Conservation (phyloP, 2,888 invertebrate genomes). For the Pristionchus mayeri region DNA sequence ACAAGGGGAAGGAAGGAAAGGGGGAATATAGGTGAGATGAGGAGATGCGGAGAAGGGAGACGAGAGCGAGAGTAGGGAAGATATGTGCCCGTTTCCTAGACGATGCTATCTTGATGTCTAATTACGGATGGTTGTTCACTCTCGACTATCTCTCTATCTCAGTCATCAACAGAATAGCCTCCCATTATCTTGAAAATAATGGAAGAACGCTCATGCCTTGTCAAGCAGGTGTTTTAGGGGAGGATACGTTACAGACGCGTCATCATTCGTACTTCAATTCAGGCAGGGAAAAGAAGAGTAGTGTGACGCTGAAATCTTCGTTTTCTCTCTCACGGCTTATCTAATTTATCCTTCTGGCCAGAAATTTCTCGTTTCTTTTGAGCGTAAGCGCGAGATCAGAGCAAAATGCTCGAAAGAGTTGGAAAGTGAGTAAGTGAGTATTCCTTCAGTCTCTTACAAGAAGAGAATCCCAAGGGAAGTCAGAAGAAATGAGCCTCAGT, state of each 20-base stretch:
- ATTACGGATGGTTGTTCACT: not conserved
- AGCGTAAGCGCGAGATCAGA: not conserved
- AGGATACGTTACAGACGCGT: too few species aligned
- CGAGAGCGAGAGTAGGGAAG: not conserved
- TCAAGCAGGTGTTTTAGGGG: too few species aligned
- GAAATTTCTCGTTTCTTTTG: not conserved
- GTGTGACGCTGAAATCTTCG: not conserved
- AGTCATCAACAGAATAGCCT: not conserved
- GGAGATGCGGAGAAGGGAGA: not conserved
- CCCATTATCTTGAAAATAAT: not conserved
- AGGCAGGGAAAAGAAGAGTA: not conserved
- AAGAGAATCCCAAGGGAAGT: not conserved
- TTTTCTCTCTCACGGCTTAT: slow-evolving; percentile 29
- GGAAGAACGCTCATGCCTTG: not conserved
- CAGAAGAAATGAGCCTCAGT: not conserved
- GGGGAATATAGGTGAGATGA: slow-evolving; percentile 32
- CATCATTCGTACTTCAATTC: too few species aligned
- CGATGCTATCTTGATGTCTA: not conserved
- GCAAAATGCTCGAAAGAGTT: not conserved
- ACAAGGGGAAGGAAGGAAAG: not conserved
- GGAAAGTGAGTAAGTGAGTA: not conserved
- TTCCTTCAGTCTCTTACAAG: not conserved
- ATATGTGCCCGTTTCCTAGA: not conserved
- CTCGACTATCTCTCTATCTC: not conserved
- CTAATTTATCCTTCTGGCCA: slow-evolving; percentile 14